Conservation (phyloP, 2,797 vertebrate genomes). For the Parauchenoglanis punctatus region DNA sequence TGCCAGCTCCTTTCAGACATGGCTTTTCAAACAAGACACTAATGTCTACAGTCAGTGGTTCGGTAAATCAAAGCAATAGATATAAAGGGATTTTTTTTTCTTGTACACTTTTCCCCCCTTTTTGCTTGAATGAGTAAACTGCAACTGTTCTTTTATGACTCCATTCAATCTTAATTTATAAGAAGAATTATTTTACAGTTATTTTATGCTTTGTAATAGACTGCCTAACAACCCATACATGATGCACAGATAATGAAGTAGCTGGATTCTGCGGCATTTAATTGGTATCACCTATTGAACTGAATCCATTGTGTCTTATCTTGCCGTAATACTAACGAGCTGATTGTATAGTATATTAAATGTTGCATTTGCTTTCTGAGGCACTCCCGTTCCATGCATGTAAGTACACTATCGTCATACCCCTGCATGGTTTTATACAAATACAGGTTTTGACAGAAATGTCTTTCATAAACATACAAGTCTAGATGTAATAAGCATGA, state of each 20-base stretch:
- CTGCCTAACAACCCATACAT: neutral
- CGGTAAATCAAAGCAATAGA: constrained; percentile 43
- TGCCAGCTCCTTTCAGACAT: constrained; percentile 53
- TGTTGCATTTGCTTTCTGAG: neutral
- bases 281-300: constrained; percentile 15
- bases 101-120: neutral
- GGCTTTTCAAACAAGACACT: constrained; percentile 55
- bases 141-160: neutral
- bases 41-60: constrained; percentile 39
- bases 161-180: neutral
- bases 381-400: neutral
- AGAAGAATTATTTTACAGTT: neutral
- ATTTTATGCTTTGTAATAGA: constrained; percentile 3
- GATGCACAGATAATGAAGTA: neutral
- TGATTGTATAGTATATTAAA: neutral
- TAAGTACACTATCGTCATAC: neutral
- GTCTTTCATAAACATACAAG: neutral
- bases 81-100: constrained; percentile 9
- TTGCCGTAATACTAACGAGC: neutral
- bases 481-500: neutral
- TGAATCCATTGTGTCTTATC: constrained; percentile 1
- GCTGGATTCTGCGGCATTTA: neutral
- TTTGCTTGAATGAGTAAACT: constrained; percentile 17
- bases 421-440: neutral
- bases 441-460: neutral